Percentiles rank a stretch among this genome's conserved stretches.
These are phyloP conservation scores for Cybosia mesomella DNA, from an alignment of 2,888 invertebrate species.

Conservation along the genomic window DNA sequence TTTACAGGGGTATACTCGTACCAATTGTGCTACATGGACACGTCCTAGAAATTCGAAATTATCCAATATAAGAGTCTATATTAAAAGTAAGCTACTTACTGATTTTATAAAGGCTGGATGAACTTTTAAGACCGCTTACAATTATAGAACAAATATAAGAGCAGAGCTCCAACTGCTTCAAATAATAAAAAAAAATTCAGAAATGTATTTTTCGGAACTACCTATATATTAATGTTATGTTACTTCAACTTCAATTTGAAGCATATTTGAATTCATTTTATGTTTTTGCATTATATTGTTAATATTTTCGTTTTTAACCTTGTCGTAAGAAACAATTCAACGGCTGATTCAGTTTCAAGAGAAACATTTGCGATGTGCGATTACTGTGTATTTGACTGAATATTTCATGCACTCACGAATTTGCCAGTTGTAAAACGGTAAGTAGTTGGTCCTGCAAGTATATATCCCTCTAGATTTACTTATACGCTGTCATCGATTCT, in stretches of 20 bases:
- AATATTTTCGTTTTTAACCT: background rate
- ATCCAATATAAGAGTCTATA: too few species aligned
- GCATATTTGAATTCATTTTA: too few species aligned
- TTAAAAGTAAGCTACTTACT: background rate
- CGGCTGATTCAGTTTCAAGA: slow-evolving; percentile 61
- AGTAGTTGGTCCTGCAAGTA: slow-evolving; percentile 40
- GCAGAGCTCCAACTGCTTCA: too few species aligned
- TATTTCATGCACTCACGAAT: slow-evolving; percentile 78
- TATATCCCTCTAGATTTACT: too few species aligned
- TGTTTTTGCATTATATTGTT: background rate
- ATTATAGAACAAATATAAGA: background rate
- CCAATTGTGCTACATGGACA: too few species aligned
- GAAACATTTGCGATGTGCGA: slow-evolving; percentile 57
- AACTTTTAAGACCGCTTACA: background rate
- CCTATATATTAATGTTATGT: too few species aligned
- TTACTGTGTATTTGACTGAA: slow-evolving; percentile 71
- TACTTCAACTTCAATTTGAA: too few species aligned
- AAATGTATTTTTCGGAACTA: too few species aligned
- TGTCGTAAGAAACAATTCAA: slow-evolving; percentile 65
- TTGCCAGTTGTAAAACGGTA: slow-evolving; percentile 57
- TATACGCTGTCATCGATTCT: too few species aligned
- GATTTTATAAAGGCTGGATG: background rate
- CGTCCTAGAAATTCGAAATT: too few species aligned
- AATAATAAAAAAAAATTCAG: too few species aligned
- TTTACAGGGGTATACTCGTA: too few species aligned